Evolutionary conservation across 2,888 invertebrate genomes (phyloP).

Genomic region (Ischnus inquisitorius): DNA sequence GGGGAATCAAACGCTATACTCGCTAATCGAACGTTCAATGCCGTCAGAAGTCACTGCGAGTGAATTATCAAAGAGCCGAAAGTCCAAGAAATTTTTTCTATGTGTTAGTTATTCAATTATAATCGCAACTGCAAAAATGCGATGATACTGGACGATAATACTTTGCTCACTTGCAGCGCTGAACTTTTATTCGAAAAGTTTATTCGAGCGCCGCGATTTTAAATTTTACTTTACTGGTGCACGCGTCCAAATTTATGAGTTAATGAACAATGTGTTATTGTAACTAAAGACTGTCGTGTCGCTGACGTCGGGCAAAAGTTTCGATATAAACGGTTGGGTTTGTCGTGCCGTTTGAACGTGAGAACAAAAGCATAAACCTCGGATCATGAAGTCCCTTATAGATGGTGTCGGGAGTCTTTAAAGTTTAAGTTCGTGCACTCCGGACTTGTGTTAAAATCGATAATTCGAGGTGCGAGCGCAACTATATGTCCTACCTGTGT

Average conservation of each 20-base stretch:
- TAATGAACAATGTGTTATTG: constrained; percentile 26
- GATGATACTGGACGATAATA: no score
- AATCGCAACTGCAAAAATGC: no score
- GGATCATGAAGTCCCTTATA: constrained; percentile 31
- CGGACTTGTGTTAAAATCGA: constrained; percentile 50
- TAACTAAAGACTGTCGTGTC: constrained; percentile 28
- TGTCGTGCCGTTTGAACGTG: background rate
- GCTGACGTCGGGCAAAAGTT: constrained; percentile 19
- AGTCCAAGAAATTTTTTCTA: no score
- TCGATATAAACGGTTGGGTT: constrained; percentile 6
- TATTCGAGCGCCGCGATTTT: no score
- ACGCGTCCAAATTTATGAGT: background rate
- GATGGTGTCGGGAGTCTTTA: constrained; percentile 34
- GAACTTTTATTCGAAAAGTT: no score
- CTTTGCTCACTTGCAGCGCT: no score
- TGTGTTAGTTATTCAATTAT: no score
- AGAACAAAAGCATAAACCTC: background rate
- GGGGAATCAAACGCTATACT: no score
- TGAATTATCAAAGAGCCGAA: no score
- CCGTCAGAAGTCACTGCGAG: no score
- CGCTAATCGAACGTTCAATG: no score
- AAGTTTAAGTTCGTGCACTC: constrained; percentile 45
- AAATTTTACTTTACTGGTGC: background rate
- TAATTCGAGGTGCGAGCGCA: constrained; percentile 21
- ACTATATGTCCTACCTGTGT: constrained; percentile 12